A percentile compares a stretch with the other conserved stretches of the same genome.
phyloP scores from a whole-genome alignment of 1,140 invertebrate species.

The Pseudomyrmex gracilis region DNA sequence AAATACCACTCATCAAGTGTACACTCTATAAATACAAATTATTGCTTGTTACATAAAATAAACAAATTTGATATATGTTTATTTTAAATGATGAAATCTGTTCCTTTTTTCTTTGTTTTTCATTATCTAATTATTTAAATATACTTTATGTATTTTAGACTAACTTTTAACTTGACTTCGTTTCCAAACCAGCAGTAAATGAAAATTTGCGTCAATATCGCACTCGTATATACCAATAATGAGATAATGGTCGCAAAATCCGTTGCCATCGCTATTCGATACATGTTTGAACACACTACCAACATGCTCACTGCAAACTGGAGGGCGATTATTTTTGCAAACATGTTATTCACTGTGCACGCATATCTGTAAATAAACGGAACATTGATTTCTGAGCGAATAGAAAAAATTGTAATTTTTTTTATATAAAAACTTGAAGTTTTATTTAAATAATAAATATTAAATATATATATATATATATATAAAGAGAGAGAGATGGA shows the following conservation, averaged over 20 bases:
- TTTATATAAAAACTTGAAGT: too few relatives aligned
- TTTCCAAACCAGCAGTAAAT: slow-evolving; percentile 87
- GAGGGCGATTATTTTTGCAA: slow-evolving; percentile 46
- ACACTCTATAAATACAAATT: slow-evolving; percentile 56
- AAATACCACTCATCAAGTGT: slow-evolving; percentile 49
- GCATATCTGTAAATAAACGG: slow-evolving; percentile 52
- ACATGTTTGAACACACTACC: slow-evolving; percentile 64
- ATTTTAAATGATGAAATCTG: too few relatives aligned
- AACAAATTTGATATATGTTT: too few relatives aligned
- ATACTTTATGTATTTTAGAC: neutral
- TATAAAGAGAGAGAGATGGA: too few relatives aligned
- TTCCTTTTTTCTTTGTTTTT: too few relatives aligned
- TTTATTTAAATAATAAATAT: neutral
- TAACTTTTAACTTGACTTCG: slow-evolving; percentile 81
- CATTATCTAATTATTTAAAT: neutral
- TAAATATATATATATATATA: neutral
- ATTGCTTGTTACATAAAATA: neutral
- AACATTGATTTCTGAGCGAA: too few relatives aligned
- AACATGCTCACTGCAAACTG: slow-evolving; percentile 67
- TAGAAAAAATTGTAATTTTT: too few relatives aligned
- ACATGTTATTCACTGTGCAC: slow-evolving; percentile 57
- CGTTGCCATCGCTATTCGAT: slow-evolving; percentile 73
- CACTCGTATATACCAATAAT: slow-evolving; percentile 62
- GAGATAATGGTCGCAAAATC: slow-evolving; percentile 79
- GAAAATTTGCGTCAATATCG: slow-evolving; percentile 79